Base-by-base conservation (phyloP, 2,888 invertebrate species). In the Bembecia ichneumoniformis region DNA sequence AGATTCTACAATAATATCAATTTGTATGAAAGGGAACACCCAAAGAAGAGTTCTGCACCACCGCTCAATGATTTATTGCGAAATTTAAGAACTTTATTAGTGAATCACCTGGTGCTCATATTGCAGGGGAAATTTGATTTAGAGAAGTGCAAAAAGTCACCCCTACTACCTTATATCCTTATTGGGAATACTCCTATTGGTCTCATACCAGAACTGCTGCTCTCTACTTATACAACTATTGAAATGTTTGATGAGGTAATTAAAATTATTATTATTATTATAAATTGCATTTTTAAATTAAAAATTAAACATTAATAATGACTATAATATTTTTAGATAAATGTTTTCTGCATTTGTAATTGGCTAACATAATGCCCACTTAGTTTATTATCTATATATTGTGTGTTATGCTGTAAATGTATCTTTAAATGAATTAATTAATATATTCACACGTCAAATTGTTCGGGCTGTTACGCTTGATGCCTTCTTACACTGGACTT, bases 1-100 rank as follows among this genome's bases (percentile, higher is more conserved):
- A 76, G 76, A 61, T 86, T 86, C 66, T 95, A 94, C 72, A 90
- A 91, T 40, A 89, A 93, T 60, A 91, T 94, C 13, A 90, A 91
- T 36, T 70, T 90, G 0, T 94, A 94, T 70, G 94, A 94, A 71
- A 83, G 93, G 59, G 92, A 91, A 66, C 89, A 93, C 68, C 91
- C 94, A 15, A 94, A 94, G 84, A 90, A 91, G 68, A 91, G 92
- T 59, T 93, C 92, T 54, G 89, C 91, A 57, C 92, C 93, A 2
- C 93, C 94, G 4, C 72, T 94, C 54, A 92, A 92, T 64, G 91
- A 91, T 57, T 79, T 94, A 47, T 75, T 95, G 49, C 82, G 84
- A 53, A 88, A 79, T 63, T 66, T 90, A 57, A 80, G 90, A 56
- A 87, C 88, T 50, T 86, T 89, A 64, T 68, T 90, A 43, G 83